Percentiles rank a stretch among this genome's conserved stretches.
phyloP scores from a whole-genome alignment of 2,797 vertebrate genomes.

The Lophotriccus pileatus region DNA sequence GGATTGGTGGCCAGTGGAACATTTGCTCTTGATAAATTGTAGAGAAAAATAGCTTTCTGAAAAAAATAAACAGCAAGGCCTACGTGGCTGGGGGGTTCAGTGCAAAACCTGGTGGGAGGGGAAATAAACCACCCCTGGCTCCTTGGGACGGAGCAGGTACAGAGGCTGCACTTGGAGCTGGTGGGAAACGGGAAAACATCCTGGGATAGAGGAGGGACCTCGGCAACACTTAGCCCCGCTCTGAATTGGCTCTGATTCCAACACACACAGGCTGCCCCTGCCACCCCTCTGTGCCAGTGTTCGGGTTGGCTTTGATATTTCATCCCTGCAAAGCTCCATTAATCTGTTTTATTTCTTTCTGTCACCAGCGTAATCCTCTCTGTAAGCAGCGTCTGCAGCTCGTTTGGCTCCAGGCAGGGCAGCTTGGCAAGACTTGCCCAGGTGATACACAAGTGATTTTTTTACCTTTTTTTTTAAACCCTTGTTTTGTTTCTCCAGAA shows the following conservation, averaged over 20 bases:
- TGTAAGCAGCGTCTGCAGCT: background rate
- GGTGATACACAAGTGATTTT: background rate
- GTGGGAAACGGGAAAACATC: background rate
- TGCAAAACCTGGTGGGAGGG: background rate
- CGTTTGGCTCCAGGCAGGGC: background rate
- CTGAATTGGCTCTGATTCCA: rapidly evolving
- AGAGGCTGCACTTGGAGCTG: background rate
- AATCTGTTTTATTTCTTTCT: background rate
- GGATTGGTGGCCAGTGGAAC: background rate
- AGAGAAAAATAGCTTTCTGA: background rate
- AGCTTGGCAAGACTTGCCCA: background rate
- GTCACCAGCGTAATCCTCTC: background rate
- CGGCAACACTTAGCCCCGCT: background rate
- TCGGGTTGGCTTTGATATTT: background rate
- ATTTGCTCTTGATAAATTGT: background rate
- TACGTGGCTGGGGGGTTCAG: background rate
- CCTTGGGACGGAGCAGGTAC: too few species aligned
- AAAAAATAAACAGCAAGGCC: background rate
- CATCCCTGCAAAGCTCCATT: background rate
- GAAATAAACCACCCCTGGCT: background rate
- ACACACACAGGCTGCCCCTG: background rate
- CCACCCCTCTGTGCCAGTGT: background rate
- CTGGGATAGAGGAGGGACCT: rapidly evolving
- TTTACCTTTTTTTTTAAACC: background rate
- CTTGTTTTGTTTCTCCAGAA: background rate